These are phyloP conservation scores for Syngnathoides biaculeatus DNA, from an alignment of 2,113 vertebrate species.

Conservation along the genomic window DNA sequence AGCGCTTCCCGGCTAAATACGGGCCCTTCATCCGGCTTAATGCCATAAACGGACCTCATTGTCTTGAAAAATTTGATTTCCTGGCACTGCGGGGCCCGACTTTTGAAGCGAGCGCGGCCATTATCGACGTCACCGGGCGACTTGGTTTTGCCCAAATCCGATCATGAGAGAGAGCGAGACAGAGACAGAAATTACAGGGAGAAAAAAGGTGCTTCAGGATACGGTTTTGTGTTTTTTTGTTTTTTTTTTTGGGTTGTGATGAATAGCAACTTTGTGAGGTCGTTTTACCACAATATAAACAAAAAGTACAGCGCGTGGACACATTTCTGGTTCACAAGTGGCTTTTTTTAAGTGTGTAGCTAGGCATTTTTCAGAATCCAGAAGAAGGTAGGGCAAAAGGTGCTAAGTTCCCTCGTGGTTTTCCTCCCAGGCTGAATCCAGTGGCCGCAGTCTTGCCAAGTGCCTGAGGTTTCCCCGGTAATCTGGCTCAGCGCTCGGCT, in stretches of 20 bases:
- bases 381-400: too few relatives aligned
- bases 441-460: too few relatives aligned
- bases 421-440: too few relatives aligned
- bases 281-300: not conserved
- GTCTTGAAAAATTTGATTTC: conserved; percentile 76
- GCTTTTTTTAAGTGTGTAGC: too few relatives aligned
- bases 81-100: conserved; percentile 54
- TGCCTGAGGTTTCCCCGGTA: not conserved
- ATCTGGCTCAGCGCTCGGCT: not conserved
- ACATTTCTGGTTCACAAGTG: too few relatives aligned
- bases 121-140: conserved; percentile 75
- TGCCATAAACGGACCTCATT: conserved; percentile 76
- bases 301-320: not conserved
- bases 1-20: conserved; percentile 54
- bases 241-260: too few relatives aligned
- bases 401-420: too few relatives aligned
- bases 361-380: too few relatives aligned
- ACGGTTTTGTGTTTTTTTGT: too few relatives aligned
- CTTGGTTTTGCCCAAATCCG: conserved; percentile 67
- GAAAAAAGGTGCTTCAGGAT: not conserved
- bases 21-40: conserved; percentile 71
- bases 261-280: not conserved
- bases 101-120: conserved; percentile 14
- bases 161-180: conserved; percentile 42
- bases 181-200: not conserved